Conservation (phyloP, 2,797 vertebrate species). For the Helarctos malayanus region DNA sequence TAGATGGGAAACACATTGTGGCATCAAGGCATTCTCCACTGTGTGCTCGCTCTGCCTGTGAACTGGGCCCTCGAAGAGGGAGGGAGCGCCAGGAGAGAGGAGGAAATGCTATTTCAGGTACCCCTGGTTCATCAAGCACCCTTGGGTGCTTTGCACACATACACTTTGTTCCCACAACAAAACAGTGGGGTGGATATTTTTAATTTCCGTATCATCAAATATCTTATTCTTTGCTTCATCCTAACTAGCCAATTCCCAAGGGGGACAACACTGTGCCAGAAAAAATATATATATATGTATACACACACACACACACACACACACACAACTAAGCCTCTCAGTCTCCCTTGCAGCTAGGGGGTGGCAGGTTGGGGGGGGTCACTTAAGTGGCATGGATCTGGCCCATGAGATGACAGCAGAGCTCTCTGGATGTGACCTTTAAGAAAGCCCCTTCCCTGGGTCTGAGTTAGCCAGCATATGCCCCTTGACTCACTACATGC, state of each 20-base stretch:
- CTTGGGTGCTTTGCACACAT: neutral
- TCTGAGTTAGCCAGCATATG: neutral
- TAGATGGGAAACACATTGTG: neutral
- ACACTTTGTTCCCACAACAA: neutral
- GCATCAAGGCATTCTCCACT: neutral
- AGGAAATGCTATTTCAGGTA: accelerated
- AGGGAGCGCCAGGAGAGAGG: neutral
- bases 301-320: too few relatives aligned
- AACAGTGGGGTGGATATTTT: neutral
- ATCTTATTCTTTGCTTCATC: neutral
- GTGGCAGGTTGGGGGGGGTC: too few relatives aligned
- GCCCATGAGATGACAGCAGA: neutral
- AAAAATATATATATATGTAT: too few relatives aligned
- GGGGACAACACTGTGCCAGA: neutral
- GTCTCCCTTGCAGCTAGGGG: neutral
- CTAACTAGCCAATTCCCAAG: neutral
- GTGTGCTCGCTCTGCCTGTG: neutral
- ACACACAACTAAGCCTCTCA: neutral
- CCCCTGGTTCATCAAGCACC: accelerated
- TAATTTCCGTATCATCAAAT: neutral
- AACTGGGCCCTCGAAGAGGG: accelerated
- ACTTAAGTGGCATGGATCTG: accelerated
- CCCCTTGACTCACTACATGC: neutral
- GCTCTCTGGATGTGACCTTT: neutral
- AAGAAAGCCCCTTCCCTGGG: neutral